Percentiles rank a stretch among this genome's conserved stretches.
phyloP scores from a whole-genome alignment of 1,140 invertebrate genomes.

The Lepeophtheirus salmonis region DNA sequence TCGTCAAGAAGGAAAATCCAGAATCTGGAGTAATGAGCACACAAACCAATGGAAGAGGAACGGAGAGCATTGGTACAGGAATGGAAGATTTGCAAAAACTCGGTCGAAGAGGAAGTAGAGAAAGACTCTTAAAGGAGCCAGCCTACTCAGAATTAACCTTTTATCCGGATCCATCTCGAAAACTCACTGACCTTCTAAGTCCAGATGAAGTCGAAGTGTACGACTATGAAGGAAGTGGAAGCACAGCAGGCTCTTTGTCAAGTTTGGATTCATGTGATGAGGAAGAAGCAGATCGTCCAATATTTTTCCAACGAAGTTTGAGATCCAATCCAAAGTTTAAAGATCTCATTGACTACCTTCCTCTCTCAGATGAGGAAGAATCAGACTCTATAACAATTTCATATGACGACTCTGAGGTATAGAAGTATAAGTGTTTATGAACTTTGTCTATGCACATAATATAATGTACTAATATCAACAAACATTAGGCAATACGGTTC shows the following conservation, averaged over 20 bases:
- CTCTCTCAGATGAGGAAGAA: neutral
- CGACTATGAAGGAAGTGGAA: neutral
- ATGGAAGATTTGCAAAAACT: neutral
- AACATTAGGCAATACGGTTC: too few species aligned
- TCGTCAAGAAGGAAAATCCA: neutral
- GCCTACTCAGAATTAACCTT: neutral
- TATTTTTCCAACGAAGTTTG: too few species aligned
- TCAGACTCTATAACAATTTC: neutral
- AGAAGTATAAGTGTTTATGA: too few species aligned
- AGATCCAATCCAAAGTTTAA: neutral
- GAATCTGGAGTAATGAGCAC: neutral
- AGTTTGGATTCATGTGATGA: neutral
- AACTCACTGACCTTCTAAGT: neutral
- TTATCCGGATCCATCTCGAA: neutral
- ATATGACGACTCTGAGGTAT: neutral
- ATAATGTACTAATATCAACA: too few species aligned
- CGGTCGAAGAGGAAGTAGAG: neutral
- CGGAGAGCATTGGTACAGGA: neutral
- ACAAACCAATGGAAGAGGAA: neutral
- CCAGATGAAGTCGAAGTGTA: neutral
- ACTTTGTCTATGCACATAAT: too few species aligned
- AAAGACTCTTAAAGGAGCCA: neutral
- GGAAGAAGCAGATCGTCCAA: too few species aligned
- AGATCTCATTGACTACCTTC: neutral
- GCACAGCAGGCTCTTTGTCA: neutral